phyloP scores from a whole-genome alignment of 2,888 invertebrate genomes.

The Rhodophaea formosa region DNA sequence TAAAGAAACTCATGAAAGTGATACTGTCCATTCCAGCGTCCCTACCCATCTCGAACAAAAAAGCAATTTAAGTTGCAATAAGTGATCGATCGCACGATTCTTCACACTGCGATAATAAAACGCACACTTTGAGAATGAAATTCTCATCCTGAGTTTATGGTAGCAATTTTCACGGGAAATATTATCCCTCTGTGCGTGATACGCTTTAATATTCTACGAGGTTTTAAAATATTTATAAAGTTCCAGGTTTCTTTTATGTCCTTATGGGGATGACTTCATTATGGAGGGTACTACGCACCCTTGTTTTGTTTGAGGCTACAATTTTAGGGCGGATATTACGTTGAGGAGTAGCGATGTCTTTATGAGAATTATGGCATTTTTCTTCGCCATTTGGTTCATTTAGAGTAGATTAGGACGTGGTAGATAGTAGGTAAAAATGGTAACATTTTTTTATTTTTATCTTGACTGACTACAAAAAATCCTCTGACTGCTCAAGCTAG shows the following conservation, averaged over 20 bases:
- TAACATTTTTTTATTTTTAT: no score
- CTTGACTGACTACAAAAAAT: no score
- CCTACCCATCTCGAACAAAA: conserved; percentile 16
- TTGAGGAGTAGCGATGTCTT: background rate
- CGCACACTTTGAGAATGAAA: conserved; percentile 70
- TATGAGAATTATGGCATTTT: background rate
- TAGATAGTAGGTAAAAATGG: no score
- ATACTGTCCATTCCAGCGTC: background rate
- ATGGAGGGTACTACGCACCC: background rate
- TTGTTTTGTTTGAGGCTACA: conserved; percentile 1
- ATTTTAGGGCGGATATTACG: conserved; percentile 1
- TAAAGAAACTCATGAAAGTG: no score
- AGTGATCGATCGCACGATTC: conserved; percentile 58
- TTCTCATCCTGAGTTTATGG: conserved; percentile 70
- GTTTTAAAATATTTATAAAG: conserved; percentile 76
- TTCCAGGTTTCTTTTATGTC: conserved; percentile 42
- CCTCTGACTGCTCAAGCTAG: no score
- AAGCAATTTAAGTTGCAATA: conserved; percentile 76
- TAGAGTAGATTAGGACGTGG: no score
- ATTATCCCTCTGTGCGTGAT: conserved; percentile 62
- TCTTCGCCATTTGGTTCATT: background rate
- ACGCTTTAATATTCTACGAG: conserved; percentile 71
- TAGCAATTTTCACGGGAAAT: conserved; percentile 68
- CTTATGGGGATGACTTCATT: conserved; percentile 18
- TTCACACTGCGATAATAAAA: conserved; percentile 72